These are phyloP conservation scores for Lasius platythorax DNA, from an alignment of 2,888 invertebrate species.

Conservation along the genomic window DNA sequence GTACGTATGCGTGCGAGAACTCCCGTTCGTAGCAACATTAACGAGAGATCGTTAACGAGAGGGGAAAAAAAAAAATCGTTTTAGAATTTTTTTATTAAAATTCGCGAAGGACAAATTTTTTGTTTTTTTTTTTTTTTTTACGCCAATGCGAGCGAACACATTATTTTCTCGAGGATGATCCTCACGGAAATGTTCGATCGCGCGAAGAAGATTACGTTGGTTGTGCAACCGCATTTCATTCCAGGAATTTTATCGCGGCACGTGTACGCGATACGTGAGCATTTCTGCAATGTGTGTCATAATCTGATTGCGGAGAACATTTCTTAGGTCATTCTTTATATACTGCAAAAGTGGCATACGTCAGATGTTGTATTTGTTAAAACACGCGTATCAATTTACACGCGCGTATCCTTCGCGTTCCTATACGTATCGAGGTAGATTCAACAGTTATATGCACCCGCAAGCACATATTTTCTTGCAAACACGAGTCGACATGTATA, in stretches of 20 bases:
- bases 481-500: neutral
- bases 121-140: neutral
- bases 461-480: neutral
- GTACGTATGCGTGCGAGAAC: neutral
- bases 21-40: neutral
- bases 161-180: conserved; percentile 12
- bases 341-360: conserved; percentile 40
- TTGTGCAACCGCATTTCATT: conserved; percentile 18
- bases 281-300: conserved; percentile 31
- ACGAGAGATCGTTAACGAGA: neutral
- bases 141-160: neutral
- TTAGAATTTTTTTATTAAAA: neutral
- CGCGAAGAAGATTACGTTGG: neutral
- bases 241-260: conserved; percentile 21
- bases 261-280: conserved; percentile 11
- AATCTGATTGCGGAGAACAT: conserved; percentile 57
- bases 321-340: conserved; percentile 49
- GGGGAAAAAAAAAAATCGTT: neutral
- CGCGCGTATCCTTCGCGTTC: neutral
- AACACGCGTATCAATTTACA: conserved; percentile 3
- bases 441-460: neutral
- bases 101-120: neutral
- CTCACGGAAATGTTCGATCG: neutral
- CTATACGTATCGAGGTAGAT: neutral
- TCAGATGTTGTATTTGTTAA: conserved; percentile 39